phyloP scores from a whole-genome alignment of 2,888 invertebrate species.

The Xestia ashworthii region DNA sequence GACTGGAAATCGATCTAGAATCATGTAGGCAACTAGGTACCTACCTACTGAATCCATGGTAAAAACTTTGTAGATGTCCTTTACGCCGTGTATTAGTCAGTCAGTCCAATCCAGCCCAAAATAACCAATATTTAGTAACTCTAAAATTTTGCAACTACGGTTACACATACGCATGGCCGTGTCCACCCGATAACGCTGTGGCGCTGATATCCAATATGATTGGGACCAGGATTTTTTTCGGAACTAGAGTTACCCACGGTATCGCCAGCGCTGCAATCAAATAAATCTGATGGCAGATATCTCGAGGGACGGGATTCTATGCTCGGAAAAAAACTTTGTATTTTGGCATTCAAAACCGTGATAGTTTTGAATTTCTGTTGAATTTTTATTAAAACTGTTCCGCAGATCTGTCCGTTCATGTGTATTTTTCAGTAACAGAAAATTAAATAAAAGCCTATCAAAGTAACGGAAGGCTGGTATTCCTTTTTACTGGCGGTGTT shows the following conservation, averaged over 20 bases:
- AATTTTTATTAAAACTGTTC: slow-evolving; percentile 16
- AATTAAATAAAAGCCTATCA: not conserved
- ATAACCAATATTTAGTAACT: not conserved
- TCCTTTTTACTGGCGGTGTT: not conserved
- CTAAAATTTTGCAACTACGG: not conserved
- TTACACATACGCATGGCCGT: not conserved
- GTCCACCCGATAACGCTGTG: slow-evolving; percentile 29
- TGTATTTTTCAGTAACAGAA: not conserved
- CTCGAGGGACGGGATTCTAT: slow-evolving; percentile 27
- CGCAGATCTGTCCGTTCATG: too few relatives aligned
- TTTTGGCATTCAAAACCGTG: not conserved
- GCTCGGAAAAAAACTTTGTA: not conserved
- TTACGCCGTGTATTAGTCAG: not conserved
- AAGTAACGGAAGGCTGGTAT: not conserved
- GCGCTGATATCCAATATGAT: slow-evolving; percentile 28
- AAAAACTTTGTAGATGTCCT: not conserved
- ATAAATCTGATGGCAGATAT: slow-evolving; percentile 50
- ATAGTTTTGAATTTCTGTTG: not conserved
- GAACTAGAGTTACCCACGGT: slow-evolving; percentile 19
- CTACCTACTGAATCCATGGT: not conserved
- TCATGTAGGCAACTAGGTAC: too few relatives aligned
- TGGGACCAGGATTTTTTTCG: slow-evolving; percentile 15
- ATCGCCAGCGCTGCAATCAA: slow-evolving; percentile 43
- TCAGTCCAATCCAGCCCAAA: not conserved
- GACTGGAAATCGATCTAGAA: too few relatives aligned